Base-by-base conservation (phyloP, 2,797 vertebrate genomes). In the Aulostomus chinensis region DNA sequence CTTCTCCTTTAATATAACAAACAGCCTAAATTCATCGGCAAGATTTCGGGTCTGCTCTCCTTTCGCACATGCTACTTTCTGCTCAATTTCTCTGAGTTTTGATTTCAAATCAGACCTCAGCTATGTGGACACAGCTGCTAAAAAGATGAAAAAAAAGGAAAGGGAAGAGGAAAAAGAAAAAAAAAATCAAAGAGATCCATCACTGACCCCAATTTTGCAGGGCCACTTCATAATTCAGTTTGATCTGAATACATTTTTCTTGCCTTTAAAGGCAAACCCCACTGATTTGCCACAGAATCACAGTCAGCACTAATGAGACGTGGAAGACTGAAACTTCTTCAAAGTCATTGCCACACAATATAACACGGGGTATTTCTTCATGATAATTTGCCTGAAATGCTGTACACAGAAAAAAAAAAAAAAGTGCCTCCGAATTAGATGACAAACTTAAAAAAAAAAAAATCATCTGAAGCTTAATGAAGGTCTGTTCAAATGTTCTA, bases 151-250 rank as follows among this genome's bases (percentile, higher is more conserved):
- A n/a, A n/a, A n/a, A n/a, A n/a, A n/a, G n/a, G n/a, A n/a, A n/a
- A n/a, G n/a, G n/a, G n/a, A n/a, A n/a, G n/a, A n/a, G n/a, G 41
- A 42, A 34, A 66, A 54, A 21, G 35, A 36, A 53, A 33, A 26
- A 51, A 43, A 10, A 59, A 71, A 80, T 71, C 61, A 80, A 85
- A 82, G 58, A 26, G 54, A 72, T 78, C 53, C 68, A 73, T 74
- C 66, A 57, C 74, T 82, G 79, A 81, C 80, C 72, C 76, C 74
- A 77, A 86, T 86, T 79, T 80, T 78, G 64, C 40, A 20, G 71
- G 78, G 64, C 67, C 81, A 50, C 72, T 88, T 81, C 60, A 81
- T 84, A 73, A 87, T 87, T 88, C 80, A 81, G 76, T 81, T 82
- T 85, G 75, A 84, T 86, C 66, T 83, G 59, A 76, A 81, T 71